Evolutionary conservation across 1,140 invertebrate species (phyloP).

Genomic region (Pseudomyrmex pallidus): DNA sequence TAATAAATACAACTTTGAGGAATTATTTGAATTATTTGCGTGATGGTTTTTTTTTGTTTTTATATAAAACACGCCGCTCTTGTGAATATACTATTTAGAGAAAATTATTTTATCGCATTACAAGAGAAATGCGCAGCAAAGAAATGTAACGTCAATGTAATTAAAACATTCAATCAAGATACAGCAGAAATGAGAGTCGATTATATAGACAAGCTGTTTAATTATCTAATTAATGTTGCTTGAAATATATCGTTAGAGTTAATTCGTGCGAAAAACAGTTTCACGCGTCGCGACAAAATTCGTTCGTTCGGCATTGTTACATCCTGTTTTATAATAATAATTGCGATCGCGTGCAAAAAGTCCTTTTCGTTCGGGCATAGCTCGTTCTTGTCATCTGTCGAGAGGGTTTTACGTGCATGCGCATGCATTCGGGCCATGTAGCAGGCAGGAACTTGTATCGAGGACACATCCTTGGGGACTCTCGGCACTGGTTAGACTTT

Average conservation of each 20-base stretch:
- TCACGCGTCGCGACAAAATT: background rate
- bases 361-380: conserved; percentile 35
- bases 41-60: no score
- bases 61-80: no score
- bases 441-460: conserved; percentile 58
- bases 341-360: conserved; percentile 35
- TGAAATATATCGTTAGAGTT: background rate
- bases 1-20: conserved; percentile 4
- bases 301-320: background rate
- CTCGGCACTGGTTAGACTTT: conserved; percentile 26
- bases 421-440: conserved; percentile 70
- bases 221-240: background rate
- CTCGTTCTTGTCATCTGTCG: conserved; percentile 57
- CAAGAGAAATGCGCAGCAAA: background rate
- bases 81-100: background rate
- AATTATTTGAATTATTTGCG: conserved; percentile 12
- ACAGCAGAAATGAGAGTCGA: background rate
- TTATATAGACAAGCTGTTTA: background rate
- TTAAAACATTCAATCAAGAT: background rate
- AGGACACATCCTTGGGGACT: conserved; percentile 36
- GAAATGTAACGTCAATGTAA: background rate
- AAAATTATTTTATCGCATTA: background rate
- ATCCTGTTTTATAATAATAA: no score
- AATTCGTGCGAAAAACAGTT: background rate
- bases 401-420: conserved; percentile 64